A percentile compares a stretch with the other conserved stretches of the same genome.
These are phyloP conservation scores for Trichopoda pennipes DNA, from an alignment of 2,888 invertebrate genomes.

Conservation along the genomic window DNA sequence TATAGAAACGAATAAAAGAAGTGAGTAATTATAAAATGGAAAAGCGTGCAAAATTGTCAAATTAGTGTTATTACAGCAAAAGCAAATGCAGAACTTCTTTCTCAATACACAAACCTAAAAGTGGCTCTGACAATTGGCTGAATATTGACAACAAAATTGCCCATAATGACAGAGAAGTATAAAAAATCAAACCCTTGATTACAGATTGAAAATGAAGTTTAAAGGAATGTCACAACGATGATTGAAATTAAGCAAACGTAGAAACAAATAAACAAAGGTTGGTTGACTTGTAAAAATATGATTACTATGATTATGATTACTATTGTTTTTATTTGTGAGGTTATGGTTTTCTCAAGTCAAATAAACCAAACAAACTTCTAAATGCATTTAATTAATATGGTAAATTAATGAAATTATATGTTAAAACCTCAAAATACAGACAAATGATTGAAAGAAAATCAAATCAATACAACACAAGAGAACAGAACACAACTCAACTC, in stretches of 20 bases:
- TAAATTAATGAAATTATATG: constrained; percentile 60
- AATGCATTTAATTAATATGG: constrained; percentile 36
- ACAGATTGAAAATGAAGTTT: constrained; percentile 3
- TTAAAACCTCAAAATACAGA: constrained; percentile 46
- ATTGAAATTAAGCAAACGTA: constrained; percentile 6
- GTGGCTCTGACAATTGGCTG: constrained; percentile 26
- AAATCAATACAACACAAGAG: neutral
- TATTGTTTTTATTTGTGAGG: constrained; percentile 17
- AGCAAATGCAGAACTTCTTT: constrained; percentile 2
- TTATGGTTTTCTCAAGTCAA: constrained; percentile 39
- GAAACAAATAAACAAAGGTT: constrained; percentile 7
- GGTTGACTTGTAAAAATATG: constrained; percentile 32
- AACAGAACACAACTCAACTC: neutral
- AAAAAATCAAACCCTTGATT: constrained; percentile 35
- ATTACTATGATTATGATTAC: constrained; percentile 45
- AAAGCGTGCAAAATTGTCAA: constrained; percentile 66
- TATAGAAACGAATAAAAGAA: constrained; percentile 11
- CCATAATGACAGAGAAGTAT: constrained; percentile 44
- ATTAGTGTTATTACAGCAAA: constrained; percentile 55
- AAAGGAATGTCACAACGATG: constrained; percentile 31
- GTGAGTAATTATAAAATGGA: constrained; percentile 48
- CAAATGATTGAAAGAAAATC: constrained; percentile 58
- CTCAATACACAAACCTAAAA: neutral
- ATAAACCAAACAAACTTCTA: constrained; percentile 18
- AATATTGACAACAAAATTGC: constrained; percentile 65